phyloP scores from a whole-genome alignment of 1,140 invertebrate genomes.

The Globodera ellingtonae region DNA sequence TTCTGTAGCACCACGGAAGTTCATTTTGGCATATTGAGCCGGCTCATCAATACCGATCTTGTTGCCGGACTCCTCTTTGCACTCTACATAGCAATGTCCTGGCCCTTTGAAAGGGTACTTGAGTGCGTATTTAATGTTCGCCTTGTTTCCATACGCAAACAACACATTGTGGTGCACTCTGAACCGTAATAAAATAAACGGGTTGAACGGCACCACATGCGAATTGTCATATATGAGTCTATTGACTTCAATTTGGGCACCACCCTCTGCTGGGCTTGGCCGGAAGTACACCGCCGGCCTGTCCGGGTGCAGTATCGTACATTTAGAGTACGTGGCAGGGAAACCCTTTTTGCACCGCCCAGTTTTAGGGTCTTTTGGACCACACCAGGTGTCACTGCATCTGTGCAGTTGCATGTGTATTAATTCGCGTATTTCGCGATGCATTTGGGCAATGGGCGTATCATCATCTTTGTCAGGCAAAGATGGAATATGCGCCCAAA shows the following conservation, averaged over 20 bases:
- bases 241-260: too few relatives aligned
- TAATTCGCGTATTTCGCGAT: neutral
- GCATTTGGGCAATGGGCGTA: conserved; percentile 1
- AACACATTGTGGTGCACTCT: too few relatives aligned
- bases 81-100: too few relatives aligned
- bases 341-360: conserved; percentile 15
- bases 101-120: too few relatives aligned
- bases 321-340: neutral
- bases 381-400: neutral
- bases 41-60: too few relatives aligned
- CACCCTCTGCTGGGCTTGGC: neutral
- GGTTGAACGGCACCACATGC: conserved; percentile 14
- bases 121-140: neutral
- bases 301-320: neutral
- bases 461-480: neutral
- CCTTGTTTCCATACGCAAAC: neutral
- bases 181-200: neutral
- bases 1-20: neutral
- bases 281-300: neutral
- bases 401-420: conserved; percentile 1
- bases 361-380: neutral
- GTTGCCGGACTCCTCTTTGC: too few relatives aligned
- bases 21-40: too few relatives aligned
- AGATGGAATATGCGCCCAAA: conserved; percentile 9
- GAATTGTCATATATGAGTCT: neutral